phyloP scores from a whole-genome alignment of 2,888 invertebrate species.

The Sphecodes monilicornis region DNA sequence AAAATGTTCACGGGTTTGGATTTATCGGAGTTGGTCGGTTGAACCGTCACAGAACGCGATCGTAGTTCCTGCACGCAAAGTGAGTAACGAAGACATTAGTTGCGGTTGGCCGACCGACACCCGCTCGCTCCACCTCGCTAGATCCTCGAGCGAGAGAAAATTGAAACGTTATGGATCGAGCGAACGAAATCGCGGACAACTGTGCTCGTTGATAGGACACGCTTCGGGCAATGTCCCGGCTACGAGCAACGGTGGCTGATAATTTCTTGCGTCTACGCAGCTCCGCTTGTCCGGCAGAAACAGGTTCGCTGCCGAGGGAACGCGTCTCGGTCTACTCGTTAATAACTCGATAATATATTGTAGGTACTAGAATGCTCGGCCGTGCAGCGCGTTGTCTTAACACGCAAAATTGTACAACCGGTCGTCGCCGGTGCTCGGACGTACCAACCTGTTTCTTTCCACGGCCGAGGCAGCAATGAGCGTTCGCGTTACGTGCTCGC shows the following conservation, averaged over 20 bases:
- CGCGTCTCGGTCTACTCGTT: conserved; percentile 48
- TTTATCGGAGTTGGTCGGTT: neutral
- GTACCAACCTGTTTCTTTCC: neutral
- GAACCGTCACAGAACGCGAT: neutral
- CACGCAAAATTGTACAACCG: conserved; percentile 28
- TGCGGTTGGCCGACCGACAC: neutral
- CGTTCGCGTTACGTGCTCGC: neutral
- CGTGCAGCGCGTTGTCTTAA: conserved; percentile 38
- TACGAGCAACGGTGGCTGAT: conserved; percentile 13
- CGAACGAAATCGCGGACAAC: conserved; percentile 8
- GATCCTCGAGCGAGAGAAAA: conserved; percentile 4
- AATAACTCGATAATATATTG: conserved; percentile 58
- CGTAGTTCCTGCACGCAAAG: neutral
- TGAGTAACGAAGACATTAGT: conserved; percentile 7
- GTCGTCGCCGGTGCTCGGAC: neutral
- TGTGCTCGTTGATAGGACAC: neutral
- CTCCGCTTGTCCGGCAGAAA: conserved; percentile 37
- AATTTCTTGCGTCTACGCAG: conserved; percentile 41
- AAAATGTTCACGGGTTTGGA: neutral
- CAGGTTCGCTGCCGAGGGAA: conserved; percentile 44
- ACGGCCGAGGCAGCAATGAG: neutral
- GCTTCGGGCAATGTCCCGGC: neutral
- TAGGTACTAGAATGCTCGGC: conserved; percentile 27
- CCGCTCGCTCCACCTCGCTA: neutral
- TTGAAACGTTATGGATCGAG: conserved; percentile 1